Percentiles rank a stretch among this genome's conserved stretches.
These are phyloP conservation scores for Pelobates cultripes DNA, from an alignment of 2,797 vertebrate genomes.

Conservation along the genomic window DNA sequence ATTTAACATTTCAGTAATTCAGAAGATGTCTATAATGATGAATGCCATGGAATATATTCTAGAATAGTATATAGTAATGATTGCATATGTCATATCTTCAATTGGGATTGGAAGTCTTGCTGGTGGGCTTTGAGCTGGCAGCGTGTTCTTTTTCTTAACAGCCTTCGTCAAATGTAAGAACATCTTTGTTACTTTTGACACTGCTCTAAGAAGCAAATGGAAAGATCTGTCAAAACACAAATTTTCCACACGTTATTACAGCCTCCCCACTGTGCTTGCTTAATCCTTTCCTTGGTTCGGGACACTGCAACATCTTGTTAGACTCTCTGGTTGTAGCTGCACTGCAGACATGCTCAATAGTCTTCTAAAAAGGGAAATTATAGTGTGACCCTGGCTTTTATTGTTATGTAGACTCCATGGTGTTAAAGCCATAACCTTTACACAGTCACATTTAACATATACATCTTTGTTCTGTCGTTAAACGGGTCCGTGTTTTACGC, in stretches of 20 bases:
- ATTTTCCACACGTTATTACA: slow-evolving; percentile 36
- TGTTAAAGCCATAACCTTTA: slow-evolving; percentile 36
- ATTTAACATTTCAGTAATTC: not conserved
- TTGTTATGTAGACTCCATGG: slow-evolving; percentile 13
- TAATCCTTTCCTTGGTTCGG: slow-evolving; percentile 27
- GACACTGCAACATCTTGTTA: slow-evolving; percentile 12
- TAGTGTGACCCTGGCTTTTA: slow-evolving; percentile 24
- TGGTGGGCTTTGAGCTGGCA: slow-evolving; percentile 9
- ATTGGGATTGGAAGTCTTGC: not conserved
- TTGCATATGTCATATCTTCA: not conserved
- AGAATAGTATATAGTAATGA: not conserved
- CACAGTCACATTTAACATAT: slow-evolving; percentile 34
- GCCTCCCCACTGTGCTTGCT: slow-evolving; percentile 23
- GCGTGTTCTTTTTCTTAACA: slow-evolving; percentile 27
- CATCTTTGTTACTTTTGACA: slow-evolving; percentile 42
- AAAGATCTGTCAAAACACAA: slow-evolving; percentile 46
- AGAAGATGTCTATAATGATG: not conserved
- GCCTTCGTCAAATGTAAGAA: slow-evolving; percentile 22
- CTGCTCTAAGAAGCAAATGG: slow-evolving; percentile 35
- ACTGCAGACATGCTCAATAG: slow-evolving; percentile 20
- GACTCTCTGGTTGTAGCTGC: slow-evolving; percentile 8
- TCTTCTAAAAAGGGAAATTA: slow-evolving; percentile 32
- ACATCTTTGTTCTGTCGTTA: slow-evolving; percentile 17
- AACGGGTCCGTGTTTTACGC: too few species aligned
- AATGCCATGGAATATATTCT: not conserved